Base-by-base conservation (phyloP, 1,140 invertebrate genomes). In the Drosophila orosa region DNA sequence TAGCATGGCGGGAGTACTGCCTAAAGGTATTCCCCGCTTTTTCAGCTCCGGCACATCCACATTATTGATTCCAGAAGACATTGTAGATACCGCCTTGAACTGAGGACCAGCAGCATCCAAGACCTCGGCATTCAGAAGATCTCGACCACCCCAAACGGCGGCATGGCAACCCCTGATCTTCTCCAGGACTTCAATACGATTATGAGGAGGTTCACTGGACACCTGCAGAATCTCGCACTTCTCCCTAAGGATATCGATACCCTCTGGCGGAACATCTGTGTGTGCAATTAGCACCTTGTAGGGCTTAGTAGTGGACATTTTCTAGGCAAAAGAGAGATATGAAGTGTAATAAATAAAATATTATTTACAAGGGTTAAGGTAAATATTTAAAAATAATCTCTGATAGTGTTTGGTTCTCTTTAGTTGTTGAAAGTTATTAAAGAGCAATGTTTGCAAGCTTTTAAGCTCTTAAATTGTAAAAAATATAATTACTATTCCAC, bases 1-100 rank as follows among this genome's bases (percentile, higher is more conserved):
- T 22, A 99, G 92, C 25, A 98, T 96, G 81, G 95, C 95, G 15
- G 98, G 98, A 5, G 98, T 99, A 80, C 98, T 97, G 1, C 98
- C 98, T 52, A 97, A 92, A 66, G 93, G 94, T 45, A 97, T 95
- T 17, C 94, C 94, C 73, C 95, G 93, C 31, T 92, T 93, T 90
- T 95, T 95, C 15, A 96, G 93, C 85, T 95, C 95, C 3, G 92
- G 76, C 2, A 97, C 76, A 91, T 97, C 95, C 29, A 97, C 94
- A 87, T 96, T 96, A 85, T 97, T 96, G 83, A 95, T 93, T 19
- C 91, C 98, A 9, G 98, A 98, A 0, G 98, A 98, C 94, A 98
- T 97, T 2, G 98, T 98, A 0, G 95, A 95, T 19, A 99, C 94
- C 0, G 98, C 95, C 92, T 97, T 97, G 40, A 98, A 91, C 42